Conservation (phyloP, 2,888 invertebrate species). For the Carterocephalus palaemon region DNA sequence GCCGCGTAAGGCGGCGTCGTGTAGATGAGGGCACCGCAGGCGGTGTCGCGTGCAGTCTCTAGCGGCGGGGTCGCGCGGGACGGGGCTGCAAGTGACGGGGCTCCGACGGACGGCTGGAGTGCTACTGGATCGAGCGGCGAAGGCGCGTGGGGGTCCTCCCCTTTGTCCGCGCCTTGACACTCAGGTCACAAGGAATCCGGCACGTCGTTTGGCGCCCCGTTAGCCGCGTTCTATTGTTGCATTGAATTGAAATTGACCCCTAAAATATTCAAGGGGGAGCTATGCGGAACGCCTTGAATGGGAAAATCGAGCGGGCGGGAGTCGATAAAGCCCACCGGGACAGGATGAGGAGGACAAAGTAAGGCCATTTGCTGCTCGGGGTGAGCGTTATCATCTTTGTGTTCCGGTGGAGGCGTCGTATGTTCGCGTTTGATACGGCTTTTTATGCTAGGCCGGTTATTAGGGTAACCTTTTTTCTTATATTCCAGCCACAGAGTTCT, state of each 20-base stretch:
- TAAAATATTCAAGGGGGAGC: constrained; percentile 83
- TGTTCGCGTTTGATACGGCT: constrained; percentile 85
- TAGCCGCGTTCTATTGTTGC: constrained; percentile 82
- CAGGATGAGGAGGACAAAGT: constrained; percentile 82
- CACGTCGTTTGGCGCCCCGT: constrained; percentile 51
- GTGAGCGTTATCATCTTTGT: constrained; percentile 59
- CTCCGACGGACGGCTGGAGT: constrained; percentile 1
- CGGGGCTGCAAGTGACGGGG: background rate
- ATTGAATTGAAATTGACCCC: constrained; percentile 88
- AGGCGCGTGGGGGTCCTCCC: constrained; percentile 32
- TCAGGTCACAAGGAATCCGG: constrained; percentile 65
- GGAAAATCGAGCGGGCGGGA: constrained; percentile 84
- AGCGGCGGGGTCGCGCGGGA: background rate
- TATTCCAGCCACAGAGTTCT: constrained; percentile 91
- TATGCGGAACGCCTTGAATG: constrained; percentile 80
- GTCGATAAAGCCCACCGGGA: constrained; percentile 85
- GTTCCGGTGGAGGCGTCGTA: constrained; percentile 80
- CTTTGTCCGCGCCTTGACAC: constrained; percentile 48
- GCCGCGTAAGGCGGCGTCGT: no score
- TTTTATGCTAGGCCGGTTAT: constrained; percentile 87
- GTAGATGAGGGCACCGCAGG: no score
- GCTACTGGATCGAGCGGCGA: constrained; percentile 31
- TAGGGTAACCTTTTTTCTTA: constrained; percentile 90
- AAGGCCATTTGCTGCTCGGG: constrained; percentile 72
- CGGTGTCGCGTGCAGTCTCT: no score